phyloP scores from a whole-genome alignment of 37 sponge, comb jelly and placozoan species.

The Spongia lamella region DNA sequence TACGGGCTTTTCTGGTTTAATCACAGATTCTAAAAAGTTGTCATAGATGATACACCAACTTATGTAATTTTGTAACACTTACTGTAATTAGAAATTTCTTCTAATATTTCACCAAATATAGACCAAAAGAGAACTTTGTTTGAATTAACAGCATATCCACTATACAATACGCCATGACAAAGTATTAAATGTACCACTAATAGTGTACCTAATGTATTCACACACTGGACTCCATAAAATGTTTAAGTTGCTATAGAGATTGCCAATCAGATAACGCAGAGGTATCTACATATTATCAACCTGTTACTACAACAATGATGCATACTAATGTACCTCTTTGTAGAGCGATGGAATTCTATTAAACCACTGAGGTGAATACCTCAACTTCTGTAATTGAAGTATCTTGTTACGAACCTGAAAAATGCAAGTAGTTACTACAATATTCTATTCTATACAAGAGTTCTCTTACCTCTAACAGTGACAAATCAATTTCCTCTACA shows the following conservation, averaged over 20 bases:
- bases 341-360: conserved; percentile 22
- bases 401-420: conserved; percentile 58
- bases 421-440: background rate
- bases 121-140: conserved; percentile 74
- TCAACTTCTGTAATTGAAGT: conserved; percentile 43
- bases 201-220: conserved; percentile 58
- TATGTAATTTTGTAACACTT: background rate
- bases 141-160: conserved; percentile 63
- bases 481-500: background rate
- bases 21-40: background rate
- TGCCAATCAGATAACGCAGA: conserved; percentile 73
- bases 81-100: background rate
- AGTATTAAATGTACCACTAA: background rate
- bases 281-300: conserved; percentile 40
- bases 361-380: conserved; percentile 29
- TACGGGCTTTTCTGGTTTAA: conserved; percentile 1
- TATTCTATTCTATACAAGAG: background rate
- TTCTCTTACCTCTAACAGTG: background rate
- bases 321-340: conserved; percentile 45
- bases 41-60: background rate
- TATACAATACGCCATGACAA: conserved; percentile 4
- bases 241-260: conserved; percentile 84
- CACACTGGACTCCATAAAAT: conserved; percentile 71
- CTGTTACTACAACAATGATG: background rate
- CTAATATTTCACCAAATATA: conserved; percentile 56